Evolutionary conservation across 2,797 vertebrate species (phyloP).

Genomic region (Hyperoplus lanceolatus): DNA sequence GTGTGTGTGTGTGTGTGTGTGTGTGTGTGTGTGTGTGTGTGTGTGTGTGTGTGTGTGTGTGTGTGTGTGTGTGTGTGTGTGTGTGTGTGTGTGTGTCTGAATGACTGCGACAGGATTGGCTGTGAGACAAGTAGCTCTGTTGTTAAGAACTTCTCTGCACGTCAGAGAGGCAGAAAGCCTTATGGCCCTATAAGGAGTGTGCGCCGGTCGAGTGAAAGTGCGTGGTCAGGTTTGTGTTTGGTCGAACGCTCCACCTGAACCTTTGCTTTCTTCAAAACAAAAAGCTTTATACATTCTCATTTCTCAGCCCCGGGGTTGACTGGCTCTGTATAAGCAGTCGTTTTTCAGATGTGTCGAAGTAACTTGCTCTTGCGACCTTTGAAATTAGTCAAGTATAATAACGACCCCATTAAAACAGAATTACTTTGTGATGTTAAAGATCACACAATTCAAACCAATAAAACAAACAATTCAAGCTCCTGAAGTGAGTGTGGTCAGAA

Average conservation of each 20-base stretch:
- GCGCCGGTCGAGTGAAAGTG: slow-evolving; percentile 31
- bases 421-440: no score
- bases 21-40: no score
- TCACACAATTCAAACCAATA: no score
- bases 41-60: slow-evolving; percentile 9
- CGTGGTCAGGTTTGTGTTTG: slow-evolving; percentile 49
- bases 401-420: no score
- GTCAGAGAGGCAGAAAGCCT: slow-evolving; percentile 29
- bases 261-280: slow-evolving; percentile 55
- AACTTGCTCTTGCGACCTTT: neutral
- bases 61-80: neutral
- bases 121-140: slow-evolving; percentile 37
- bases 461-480: no score
- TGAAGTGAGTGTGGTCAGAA: no score
- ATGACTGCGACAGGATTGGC: slow-evolving; percentile 26
- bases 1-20: no score
- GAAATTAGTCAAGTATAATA: neutral
- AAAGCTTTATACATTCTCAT: slow-evolving; percentile 17
- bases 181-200: slow-evolving; percentile 65
- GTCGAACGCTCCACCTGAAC: slow-evolving; percentile 12
- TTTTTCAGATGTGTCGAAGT: neutral
- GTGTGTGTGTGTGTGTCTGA: slow-evolving; percentile 11
- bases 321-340: neutral
- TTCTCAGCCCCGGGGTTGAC: slow-evolving; percentile 28
- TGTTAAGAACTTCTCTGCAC: slow-evolving; percentile 31